Evolutionary conservation across 1,140 invertebrate genomes (phyloP).

Genomic region (Drepana arcuata): DNA sequence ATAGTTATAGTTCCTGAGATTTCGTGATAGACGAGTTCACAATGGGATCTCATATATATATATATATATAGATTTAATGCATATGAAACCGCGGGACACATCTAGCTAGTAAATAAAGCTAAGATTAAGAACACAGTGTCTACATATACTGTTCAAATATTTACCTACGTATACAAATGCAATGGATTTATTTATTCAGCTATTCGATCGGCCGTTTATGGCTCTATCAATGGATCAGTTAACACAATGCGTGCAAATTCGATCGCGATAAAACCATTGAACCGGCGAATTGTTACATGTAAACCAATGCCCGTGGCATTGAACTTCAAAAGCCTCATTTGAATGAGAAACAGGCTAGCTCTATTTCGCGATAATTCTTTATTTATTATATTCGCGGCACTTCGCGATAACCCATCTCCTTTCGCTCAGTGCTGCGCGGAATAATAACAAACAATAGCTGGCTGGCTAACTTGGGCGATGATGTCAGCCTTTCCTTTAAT

Average conservation of each 20-base stretch:
- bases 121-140: background rate
- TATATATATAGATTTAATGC: too few relatives aligned
- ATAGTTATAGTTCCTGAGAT: too few relatives aligned
- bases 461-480: constrained; percentile 53
- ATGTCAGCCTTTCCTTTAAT: constrained; percentile 60
- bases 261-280: constrained; percentile 38
- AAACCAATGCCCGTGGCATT: constrained; percentile 40
- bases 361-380: constrained; percentile 24
- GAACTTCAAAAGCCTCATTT: constrained; percentile 40
- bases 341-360: constrained; percentile 21
- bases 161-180: background rate
- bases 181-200: constrained; percentile 6
- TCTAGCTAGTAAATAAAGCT: background rate
- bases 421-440: constrained; percentile 35
- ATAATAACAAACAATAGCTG: constrained; percentile 54
- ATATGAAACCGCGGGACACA: background rate
- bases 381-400: constrained; percentile 44
- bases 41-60: too few relatives aligned
- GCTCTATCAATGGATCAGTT: constrained; percentile 33
- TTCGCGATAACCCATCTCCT: constrained; percentile 52
- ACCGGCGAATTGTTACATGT: constrained; percentile 31
- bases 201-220: constrained; percentile 12
- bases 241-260: constrained; percentile 35
- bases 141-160: background rate
- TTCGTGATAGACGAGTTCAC: too few relatives aligned